Conservation (phyloP, 64 coral and sea anemone species). For the Exaiptasia diaphana region DNA sequence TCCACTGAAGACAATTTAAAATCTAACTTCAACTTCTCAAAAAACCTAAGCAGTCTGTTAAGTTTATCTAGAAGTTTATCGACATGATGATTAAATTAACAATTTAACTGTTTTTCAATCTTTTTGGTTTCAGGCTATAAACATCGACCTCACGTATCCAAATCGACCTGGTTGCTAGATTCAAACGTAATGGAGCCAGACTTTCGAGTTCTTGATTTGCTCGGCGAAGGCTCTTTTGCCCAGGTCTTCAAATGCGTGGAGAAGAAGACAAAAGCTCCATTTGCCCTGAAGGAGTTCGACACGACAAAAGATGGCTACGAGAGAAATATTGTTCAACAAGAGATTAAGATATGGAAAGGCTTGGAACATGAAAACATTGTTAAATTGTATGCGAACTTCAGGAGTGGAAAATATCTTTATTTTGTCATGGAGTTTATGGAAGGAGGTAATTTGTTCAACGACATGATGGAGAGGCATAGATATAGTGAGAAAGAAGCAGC, state of each 20-base stretch:
- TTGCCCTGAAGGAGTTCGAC: slow-evolving; percentile 90
- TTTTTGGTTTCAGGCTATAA: no score
- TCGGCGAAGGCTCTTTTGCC: slow-evolving; percentile 85
- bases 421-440: slow-evolving; percentile 79
- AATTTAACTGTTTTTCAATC: no score
- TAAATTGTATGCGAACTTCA: slow-evolving; percentile 65
- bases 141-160: no score
- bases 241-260: slow-evolving; percentile 84
- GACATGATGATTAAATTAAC: no score
- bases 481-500: slow-evolving; percentile 81
- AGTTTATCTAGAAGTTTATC: no score
- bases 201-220: slow-evolving; percentile 71
- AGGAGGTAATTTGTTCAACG: slow-evolving; percentile 68
- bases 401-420: slow-evolving; percentile 65
- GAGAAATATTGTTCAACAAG: slow-evolving; percentile 57
- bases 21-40: no score
- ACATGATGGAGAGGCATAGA: slow-evolving; percentile 69
- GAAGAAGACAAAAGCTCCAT: slow-evolving; percentile 61
- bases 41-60: no score
- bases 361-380: slow-evolving; percentile 77
- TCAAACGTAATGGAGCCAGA: no score
- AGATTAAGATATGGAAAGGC: slow-evolving; percentile 72
- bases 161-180: no score
- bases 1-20: no score
- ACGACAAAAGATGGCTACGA: slow-evolving; percentile 70